Base-by-base conservation (phyloP, 92 coral and sea anemone genomes). In the Phenganax marumi region DNA sequence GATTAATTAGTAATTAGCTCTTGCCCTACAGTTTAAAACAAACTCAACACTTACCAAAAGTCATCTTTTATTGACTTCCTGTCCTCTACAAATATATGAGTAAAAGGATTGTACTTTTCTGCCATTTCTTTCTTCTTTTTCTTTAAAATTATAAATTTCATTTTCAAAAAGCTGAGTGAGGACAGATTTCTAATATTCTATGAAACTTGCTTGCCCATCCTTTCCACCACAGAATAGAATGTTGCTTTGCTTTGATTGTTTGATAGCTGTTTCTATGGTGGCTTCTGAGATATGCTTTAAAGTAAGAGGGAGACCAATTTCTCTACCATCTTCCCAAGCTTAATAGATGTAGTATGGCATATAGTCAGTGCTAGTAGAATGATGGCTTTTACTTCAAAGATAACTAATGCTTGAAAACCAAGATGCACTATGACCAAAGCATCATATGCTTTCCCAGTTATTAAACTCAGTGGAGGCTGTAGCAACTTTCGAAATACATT, bases 211-310 rank as follows among this genome's bases (percentile, higher is more conserved):
- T 4, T 56, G 5, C 7, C 89, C 89, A 26, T 55, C 61, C 58
- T 80, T 57, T 23, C 88, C 88, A 18, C 89, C 87, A 65, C 87
- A 51, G 76, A 84, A 89, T 47, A 81, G 63, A 52, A 33, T 39
- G 23, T 82, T 86, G 7, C 84, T 87, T 50, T 82, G 70, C 73
- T 86, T 89, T 14, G 80, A 50, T 2, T 72, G 64, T 52, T 89
- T 86, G 71, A 81, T 85, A 26, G 76, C 85, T 10, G 87, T 86
- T 62, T 89, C 91, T 89, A 85, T 89, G 24, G 75, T 49, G 58
- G 78, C 74, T 53, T 89, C 91, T 61, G 77, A 77, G 16, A 89
- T 84, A 78, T 89, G 63, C 78, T 58, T 70, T 12, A 85, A 62
- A 21, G 81, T 47, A n/a, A 80, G 14, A 9, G 80, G 73, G 46